Conservation (phyloP, 2,113 vertebrate genomes). For the Muscicapa adusta region DNA sequence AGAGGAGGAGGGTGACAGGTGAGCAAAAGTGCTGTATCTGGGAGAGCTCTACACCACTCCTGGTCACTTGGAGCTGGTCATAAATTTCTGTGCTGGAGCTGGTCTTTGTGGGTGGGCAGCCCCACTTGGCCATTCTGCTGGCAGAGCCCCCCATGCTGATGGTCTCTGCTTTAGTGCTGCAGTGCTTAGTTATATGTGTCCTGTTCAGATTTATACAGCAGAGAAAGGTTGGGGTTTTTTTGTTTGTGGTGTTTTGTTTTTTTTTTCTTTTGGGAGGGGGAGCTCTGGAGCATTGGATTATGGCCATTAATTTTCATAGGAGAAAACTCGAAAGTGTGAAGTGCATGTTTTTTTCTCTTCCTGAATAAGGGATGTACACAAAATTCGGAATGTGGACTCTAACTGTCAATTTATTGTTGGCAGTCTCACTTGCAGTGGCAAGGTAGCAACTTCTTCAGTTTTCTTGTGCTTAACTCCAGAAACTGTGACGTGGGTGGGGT, state of each 20-base stretch:
- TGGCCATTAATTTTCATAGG: neutral
- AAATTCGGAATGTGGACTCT: neutral
- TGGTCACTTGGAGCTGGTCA: neutral
- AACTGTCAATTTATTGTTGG: neutral
- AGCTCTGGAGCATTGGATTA: neutral
- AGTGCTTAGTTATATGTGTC: neutral
- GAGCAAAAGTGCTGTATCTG: fast-evolving
- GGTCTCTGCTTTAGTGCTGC: neutral
- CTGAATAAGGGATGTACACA: neutral
- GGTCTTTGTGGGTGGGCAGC: neutral
- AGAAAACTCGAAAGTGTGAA: neutral
- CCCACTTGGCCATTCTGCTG: neutral
- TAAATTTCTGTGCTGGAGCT: neutral
- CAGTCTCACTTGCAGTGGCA: neutral
- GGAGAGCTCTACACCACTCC: neutral
- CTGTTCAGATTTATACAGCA: neutral
- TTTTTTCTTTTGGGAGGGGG: neutral
- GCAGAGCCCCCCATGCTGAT: neutral
- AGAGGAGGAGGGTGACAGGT: neutral
- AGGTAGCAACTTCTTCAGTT: neutral
- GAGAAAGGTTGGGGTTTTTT: neutral
- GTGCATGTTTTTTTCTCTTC: neutral
- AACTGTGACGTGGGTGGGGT: conserved; percentile 51
- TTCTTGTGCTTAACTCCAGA: conserved; percentile 8
- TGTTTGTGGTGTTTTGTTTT: no score